Evolutionary conservation across 2,113 vertebrate species (phyloP).

Genomic region (Bothrops jararaca): DNA sequence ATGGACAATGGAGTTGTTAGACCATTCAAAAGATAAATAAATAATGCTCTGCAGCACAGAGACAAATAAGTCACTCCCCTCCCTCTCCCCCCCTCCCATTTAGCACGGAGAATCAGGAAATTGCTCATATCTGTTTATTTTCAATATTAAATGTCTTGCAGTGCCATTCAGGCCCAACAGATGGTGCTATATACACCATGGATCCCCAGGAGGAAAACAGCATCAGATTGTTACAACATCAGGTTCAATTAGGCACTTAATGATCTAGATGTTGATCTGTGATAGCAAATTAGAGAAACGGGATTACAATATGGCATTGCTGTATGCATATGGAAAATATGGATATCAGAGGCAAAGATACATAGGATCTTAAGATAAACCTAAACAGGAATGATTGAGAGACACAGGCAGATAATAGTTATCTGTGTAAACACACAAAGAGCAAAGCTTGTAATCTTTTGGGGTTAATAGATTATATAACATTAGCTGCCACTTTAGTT

Average conservation of each 20-base stretch:
- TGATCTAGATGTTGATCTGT: conserved; percentile 7
- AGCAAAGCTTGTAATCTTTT: neutral
- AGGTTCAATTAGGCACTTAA: conserved; percentile 25
- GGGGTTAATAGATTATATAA: neutral
- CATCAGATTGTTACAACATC: conserved; percentile 4
- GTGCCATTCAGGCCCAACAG: neutral
- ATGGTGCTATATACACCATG: neutral
- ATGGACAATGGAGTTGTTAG: neutral
- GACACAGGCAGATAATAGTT: neutral
- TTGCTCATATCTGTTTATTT: neutral
- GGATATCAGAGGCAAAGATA: neutral
- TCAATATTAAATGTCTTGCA: neutral
- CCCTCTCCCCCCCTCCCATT: neutral
- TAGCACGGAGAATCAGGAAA: neutral
- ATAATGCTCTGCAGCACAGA: neutral
- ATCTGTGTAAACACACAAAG: neutral
- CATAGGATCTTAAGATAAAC: neutral
- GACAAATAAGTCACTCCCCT: neutral
- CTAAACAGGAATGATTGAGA: neutral
- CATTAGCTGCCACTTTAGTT: neutral
- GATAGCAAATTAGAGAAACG: conserved; percentile 17
- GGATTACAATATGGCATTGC: neutral
- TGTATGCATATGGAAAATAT: neutral
- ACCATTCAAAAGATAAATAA: neutral
- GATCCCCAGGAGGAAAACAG: neutral